Base-by-base conservation (phyloP, 2,888 invertebrate species). In the Cremastinae sp. region DNA sequence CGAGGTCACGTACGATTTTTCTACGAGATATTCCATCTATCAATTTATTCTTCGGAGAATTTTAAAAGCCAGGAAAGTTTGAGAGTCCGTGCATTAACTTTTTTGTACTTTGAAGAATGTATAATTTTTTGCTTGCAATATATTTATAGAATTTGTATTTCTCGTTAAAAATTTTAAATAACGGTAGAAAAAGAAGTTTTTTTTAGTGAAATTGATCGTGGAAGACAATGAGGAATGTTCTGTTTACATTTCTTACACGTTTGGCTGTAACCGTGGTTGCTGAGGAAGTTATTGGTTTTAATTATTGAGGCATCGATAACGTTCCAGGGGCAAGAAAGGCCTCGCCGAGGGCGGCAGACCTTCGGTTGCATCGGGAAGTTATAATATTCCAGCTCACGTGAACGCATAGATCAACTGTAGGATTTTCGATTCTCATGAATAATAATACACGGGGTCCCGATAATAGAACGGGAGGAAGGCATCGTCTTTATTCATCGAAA, bases 371-470 rank as follows among this genome's bases (percentile, higher is more conserved):
- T 68, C 41, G 51, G 4, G 47, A 73, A 70, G 53, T 77, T 76
- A 58, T n/a, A 56, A 9, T 3, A 56, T 61, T 38, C 38, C 61
- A 1, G 16, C 45, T 49, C 45, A 20, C 61, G 49, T 28, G 54
- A 64, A 47, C 66, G 54, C 51, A 66, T 56, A 71, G 75, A 71
- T 78, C 65, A 78, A 78, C 68, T 45, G 34, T 22, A 64, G 71
- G 62, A 66, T 71, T 74, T 78, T 71, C 54, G 75, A 72, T 75
- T 78, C 75, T 75, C 66, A 78, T 78, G 78, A 78, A 78, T 78
- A 78, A 77, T 77, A 77, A 75, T 66, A 68, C 28, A 28, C 36
- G 22, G 38, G 43, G 58, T 43, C 49, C 61, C 66, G 78, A 78
- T 75, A 78, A 78, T 78, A 58, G 74, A 74, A 69, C 54, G 53